phyloP scores from a whole-genome alignment of 2,888 invertebrate genomes.

The Protophormia terraenovae region DNA sequence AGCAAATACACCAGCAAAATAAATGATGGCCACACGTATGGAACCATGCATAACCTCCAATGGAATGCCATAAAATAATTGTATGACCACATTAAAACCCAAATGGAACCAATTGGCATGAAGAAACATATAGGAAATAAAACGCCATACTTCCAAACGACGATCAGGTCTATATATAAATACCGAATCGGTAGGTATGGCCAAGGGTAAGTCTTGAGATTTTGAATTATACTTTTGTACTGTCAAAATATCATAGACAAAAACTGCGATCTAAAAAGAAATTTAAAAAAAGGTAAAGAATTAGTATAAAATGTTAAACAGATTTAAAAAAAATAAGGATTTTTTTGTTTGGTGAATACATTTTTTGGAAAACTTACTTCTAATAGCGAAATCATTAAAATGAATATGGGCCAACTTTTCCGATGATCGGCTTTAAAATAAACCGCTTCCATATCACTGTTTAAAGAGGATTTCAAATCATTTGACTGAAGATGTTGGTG shows the following conservation, averaged over 20 bases:
- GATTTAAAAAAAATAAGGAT: background rate
- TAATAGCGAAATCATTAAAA: slow-evolving; percentile 77
- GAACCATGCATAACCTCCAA: slow-evolving; percentile 98
- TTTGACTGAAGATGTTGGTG: slow-evolving; percentile 12
- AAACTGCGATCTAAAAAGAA: slow-evolving; percentile 91
- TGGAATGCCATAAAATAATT: slow-evolving; percentile 95
- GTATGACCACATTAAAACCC: slow-evolving; percentile 96
- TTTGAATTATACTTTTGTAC: slow-evolving; percentile 62
- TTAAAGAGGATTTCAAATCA: slow-evolving; percentile 30
- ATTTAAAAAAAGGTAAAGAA: slow-evolving; percentile 13
- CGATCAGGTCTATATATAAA: slow-evolving; percentile 97
- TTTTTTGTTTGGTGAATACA: background rate
- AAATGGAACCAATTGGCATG: slow-evolving; percentile 98
- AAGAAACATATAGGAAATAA: slow-evolving; percentile 95
- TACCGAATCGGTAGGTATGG: slow-evolving; percentile 94
- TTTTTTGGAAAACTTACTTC: slow-evolving; percentile 75
- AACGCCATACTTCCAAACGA: slow-evolving; percentile 95
- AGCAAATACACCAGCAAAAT: slow-evolving; percentile 95
- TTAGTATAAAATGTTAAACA: background rate
- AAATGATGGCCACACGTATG: slow-evolving; percentile 91
- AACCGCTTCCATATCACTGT: slow-evolving; percentile 64
- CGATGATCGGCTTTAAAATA: slow-evolving; percentile 75
- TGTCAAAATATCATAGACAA: slow-evolving; percentile 92
- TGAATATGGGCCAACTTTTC: slow-evolving; percentile 78
- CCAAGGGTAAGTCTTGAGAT: slow-evolving; percentile 93